Conservation (phyloP, 1,140 invertebrate species). For the Chlorops oryzae region DNA sequence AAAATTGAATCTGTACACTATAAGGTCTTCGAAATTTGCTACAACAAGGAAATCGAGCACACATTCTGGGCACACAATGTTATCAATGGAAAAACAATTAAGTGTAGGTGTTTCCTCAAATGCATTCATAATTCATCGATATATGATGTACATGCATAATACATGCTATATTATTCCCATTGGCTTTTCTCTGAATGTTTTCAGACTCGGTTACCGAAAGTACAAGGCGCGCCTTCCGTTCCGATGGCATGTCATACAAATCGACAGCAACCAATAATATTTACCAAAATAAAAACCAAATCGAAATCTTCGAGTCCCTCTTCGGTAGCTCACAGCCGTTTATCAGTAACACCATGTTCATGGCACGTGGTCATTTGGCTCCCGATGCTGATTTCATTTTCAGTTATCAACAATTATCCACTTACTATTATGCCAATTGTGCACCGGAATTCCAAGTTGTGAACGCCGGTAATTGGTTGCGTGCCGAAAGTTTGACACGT, state of each 20-base stretch:
- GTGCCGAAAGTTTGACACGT: slow-evolving; percentile 46
- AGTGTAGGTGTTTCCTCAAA: not conserved
- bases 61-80: slow-evolving; percentile 23
- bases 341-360: slow-evolving; percentile 39
- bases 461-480: slow-evolving; percentile 52
- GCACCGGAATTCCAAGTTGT: slow-evolving; percentile 53
- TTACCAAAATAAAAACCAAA: slow-evolving; percentile 34
- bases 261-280: slow-evolving; percentile 21
- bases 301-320: slow-evolving; percentile 33
- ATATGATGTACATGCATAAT: not conserved
- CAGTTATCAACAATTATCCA: slow-evolving; percentile 48
- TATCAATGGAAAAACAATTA: slow-evolving; percentile 8
- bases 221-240: slow-evolving; percentile 32
- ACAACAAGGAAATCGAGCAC: slow-evolving; percentile 29
- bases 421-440: slow-evolving; percentile 53
- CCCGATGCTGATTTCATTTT: slow-evolving; percentile 53
- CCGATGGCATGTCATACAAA: slow-evolving; percentile 25
- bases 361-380: slow-evolving; percentile 52
- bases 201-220: slow-evolving; percentile 24
- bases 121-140: not conserved
- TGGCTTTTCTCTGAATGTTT: not conserved
- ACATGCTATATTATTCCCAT: not conserved
- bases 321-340: slow-evolving; percentile 38
- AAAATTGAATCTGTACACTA: not conserved
- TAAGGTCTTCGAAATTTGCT: slow-evolving; percentile 9